Base-by-base conservation (phyloP, 2,113 vertebrate species). In the Meleagris gallopavo region DNA sequence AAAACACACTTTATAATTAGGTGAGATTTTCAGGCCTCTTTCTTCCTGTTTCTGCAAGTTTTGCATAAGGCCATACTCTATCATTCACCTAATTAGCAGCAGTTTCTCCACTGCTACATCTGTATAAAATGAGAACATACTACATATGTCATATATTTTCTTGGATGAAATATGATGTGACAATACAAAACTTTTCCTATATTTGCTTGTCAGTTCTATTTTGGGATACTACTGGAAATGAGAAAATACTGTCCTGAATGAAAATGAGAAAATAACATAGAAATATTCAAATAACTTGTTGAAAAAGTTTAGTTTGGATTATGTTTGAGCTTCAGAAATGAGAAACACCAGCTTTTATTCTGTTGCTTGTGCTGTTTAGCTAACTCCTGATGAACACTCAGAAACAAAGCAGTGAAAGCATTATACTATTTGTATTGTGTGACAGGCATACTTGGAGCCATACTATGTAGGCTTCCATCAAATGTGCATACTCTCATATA, bases 61-160 rank as follows among this genome's bases (percentile, higher is more conserved):
- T 74, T 71, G n/a, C n/a, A n/a, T n/a, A n/a, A n/a, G n/a, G 19
- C 22, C 36, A 48, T 70, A 22, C 19, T 65, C 9, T 67, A 41
- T 8, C 25, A 73, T 9, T 21, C 0, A 1, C 4, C 50, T 34
- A 67, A 52, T 10, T 1, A 1, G 13, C 25, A 75, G 34, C 34
- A 78, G 2, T 64, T 83, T 71, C 50, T 79, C 41, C 34, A 50
- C 1, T 4, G 1, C 15, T 50, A 50, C 27, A 32, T 46, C 64
- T 57, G 25, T 20, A 83, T 58, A 82, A 66, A 69, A 52, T 24
- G 22, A 72, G 43, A 89, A 61, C 43, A 46, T 61, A 20, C 2
- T 32, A 8, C 0, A 0, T 41, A 21, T 82, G 38, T 46, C 34
- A 14, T 11, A 30, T 41, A 15, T 43, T 78, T 29, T 25, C 58